Evolutionary conservation across 2,888 invertebrate species (phyloP), one percentile per base, ranked within the genome.

Genomic region (Congeria kusceri): DNA sequence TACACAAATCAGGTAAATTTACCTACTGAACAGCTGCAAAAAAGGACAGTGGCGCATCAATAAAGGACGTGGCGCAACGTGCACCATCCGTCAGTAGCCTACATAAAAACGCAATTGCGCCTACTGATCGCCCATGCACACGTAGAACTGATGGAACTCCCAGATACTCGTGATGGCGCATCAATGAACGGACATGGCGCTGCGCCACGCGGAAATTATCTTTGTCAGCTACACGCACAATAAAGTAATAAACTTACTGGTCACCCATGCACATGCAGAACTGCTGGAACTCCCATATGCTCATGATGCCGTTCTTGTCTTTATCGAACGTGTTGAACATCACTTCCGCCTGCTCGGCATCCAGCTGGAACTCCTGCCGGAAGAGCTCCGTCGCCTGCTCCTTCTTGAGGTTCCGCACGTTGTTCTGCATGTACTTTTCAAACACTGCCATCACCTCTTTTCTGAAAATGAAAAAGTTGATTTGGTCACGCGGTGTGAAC

Each of bases 211-310:
- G 92, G 91, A n/a, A n/a, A n/a, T n/a, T n/a, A n/a, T n/a, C n/a
- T n/a, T n/a, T n/a, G n/a, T n/a, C n/a, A n/a, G n/a, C n/a, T n/a
- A n/a, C n/a, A n/a, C n/a, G n/a, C n/a, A n/a, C n/a, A n/a, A n/a
- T n/a, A n/a, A n/a, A n/a, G n/a, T n/a, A n/a, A n/a, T n/a, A n/a
- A 13, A 88, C 91, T 87, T 83, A 93, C 92, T 86, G 84, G 56
- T 87, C 85, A 5, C 93, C 93, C 57, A 91, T 90, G 29, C 88
- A 86, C 59, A 82, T 73, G 81, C 88, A 92, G 79, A 92, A 92
- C 85, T 91, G 91, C 70, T 92, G 91, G 80, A 92, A 93, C 77
- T 93, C 93, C 92, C 92, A 93, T 47, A 93, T 87, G 72, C 92
- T 92, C 90, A 93, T 92, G 49, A 90, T 87, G 11, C 88, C 90